Evolutionary conservation across 1,140 invertebrate species (phyloP).

Genomic region (Hyles vespertilio): DNA sequence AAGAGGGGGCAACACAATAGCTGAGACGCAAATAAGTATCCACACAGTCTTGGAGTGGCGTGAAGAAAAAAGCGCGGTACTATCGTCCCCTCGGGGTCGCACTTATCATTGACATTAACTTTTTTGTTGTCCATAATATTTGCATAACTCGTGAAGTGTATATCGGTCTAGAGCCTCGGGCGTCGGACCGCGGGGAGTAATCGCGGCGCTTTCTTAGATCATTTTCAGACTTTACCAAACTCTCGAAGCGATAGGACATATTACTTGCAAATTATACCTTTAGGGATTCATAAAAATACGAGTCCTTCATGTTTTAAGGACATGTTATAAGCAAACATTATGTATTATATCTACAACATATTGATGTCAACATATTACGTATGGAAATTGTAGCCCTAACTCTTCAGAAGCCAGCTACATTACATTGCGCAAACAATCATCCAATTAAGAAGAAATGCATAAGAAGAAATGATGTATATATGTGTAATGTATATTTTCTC

Average conservation of each 20-base stretch:
- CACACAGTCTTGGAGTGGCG: constrained; percentile 11
- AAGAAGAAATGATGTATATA: no score
- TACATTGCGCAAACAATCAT: no score
- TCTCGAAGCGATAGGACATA: constrained; percentile 49
- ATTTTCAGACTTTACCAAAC: constrained; percentile 64
- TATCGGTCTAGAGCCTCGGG: constrained; percentile 50
- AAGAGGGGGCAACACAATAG: constrained; percentile 30
- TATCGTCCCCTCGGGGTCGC: constrained; percentile 49
- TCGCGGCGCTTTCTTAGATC: constrained; percentile 66
- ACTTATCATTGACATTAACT: constrained; percentile 73
- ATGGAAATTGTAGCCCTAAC: no score
- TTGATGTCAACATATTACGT: no score
- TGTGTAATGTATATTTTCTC: no score
- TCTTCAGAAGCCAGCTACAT: no score
- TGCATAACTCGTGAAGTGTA: constrained; percentile 70
- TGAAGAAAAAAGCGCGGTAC: constrained; percentile 20
- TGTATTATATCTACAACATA: no score
- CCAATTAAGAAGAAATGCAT: no score
- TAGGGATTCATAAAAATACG: no score
- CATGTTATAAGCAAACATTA: no score
- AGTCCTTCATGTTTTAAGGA: no score
- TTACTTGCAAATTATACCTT: constrained; percentile 53
- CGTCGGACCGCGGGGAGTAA: constrained; percentile 37
- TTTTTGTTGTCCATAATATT: constrained; percentile 76
- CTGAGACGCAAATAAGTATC: constrained; percentile 21